These are phyloP conservation scores for Laspeyria flexula DNA, from an alignment of 2,888 invertebrate genomes.

Conservation along the genomic window DNA sequence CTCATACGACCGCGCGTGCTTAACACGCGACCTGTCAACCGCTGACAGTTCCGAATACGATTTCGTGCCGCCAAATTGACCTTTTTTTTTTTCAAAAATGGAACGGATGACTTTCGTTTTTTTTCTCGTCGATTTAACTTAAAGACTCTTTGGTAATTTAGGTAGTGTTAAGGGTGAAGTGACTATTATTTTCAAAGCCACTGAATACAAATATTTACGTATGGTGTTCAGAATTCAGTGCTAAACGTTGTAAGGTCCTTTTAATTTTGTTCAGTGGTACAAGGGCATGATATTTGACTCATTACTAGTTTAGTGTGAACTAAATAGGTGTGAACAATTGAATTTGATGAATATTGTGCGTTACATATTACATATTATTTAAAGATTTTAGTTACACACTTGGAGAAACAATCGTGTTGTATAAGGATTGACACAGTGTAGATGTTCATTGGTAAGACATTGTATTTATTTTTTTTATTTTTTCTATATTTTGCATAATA, in stretches of 20 bases:
- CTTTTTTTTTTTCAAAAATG: slow-evolving; percentile 57
- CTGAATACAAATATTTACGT: slow-evolving; percentile 51
- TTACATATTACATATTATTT: slow-evolving; percentile 30
- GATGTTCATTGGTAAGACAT: slow-evolving; percentile 36
- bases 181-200: slow-evolving; percentile 35
- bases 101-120: slow-evolving; percentile 62
- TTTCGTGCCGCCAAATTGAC: slow-evolving; percentile 51
- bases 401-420: slow-evolving; percentile 31
- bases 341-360: slow-evolving; percentile 55
- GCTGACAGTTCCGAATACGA: slow-evolving; percentile 67
- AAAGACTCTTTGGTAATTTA: slow-evolving; percentile 26
- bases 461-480: slow-evolving; percentile 4
- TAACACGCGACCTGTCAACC: slow-evolving; percentile 69
- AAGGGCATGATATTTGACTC: slow-evolving; percentile 79
- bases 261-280: slow-evolving; percentile 74
- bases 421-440: slow-evolving; percentile 45
- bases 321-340: slow-evolving; percentile 67
- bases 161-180: slow-evolving; percentile 41
- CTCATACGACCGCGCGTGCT: slow-evolving; percentile 73
- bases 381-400: slow-evolving; percentile 33
- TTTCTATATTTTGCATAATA: not conserved
- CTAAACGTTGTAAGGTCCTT: slow-evolving; percentile 75
- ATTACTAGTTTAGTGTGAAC: slow-evolving; percentile 68
- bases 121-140: slow-evolving; percentile 61
- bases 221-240: slow-evolving; percentile 75